phyloP scores from a whole-genome alignment of 1,140 invertebrate species.

The Ladona fulva region DNA sequence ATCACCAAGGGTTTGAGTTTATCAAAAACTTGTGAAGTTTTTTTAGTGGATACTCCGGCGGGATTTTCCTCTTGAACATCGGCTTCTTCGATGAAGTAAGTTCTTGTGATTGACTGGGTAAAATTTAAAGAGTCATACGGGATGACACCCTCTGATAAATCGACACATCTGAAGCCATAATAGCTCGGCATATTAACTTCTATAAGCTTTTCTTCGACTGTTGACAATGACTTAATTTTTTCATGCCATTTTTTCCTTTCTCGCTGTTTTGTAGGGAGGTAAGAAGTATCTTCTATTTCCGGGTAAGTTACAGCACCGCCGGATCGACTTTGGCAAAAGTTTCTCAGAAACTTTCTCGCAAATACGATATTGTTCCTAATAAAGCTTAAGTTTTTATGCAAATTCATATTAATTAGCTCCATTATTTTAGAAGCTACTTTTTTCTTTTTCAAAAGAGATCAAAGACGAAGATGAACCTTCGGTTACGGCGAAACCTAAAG shows the following conservation, averaged over 20 bases:
- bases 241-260: conserved; percentile 41
- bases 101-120: conserved; percentile 62
- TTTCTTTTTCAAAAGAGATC: too few species aligned
- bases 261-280: conserved; percentile 34
- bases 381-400: too few species aligned
- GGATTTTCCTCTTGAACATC: conserved; percentile 36
- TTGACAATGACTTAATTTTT: conserved; percentile 51
- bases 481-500: too few species aligned
- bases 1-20: not conserved
- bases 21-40: not conserved
- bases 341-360: too few species aligned
- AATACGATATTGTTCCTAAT: too few species aligned
- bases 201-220: conserved; percentile 72
- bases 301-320: conserved; percentile 41
- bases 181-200: conserved; percentile 69
- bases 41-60: not conserved
- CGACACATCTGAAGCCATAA: conserved; percentile 60
- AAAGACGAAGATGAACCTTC: too few species aligned
- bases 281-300: conserved; percentile 45
- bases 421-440: too few species aligned
- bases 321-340: not conserved
- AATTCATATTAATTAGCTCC: too few species aligned
- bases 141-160: conserved; percentile 47
- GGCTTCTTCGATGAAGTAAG: conserved; percentile 45
- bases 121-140: conserved; percentile 58